These are phyloP conservation scores for Ceratothoa steindachneri DNA, from an alignment of 2,888 invertebrate genomes.

Conservation along the genomic window DNA sequence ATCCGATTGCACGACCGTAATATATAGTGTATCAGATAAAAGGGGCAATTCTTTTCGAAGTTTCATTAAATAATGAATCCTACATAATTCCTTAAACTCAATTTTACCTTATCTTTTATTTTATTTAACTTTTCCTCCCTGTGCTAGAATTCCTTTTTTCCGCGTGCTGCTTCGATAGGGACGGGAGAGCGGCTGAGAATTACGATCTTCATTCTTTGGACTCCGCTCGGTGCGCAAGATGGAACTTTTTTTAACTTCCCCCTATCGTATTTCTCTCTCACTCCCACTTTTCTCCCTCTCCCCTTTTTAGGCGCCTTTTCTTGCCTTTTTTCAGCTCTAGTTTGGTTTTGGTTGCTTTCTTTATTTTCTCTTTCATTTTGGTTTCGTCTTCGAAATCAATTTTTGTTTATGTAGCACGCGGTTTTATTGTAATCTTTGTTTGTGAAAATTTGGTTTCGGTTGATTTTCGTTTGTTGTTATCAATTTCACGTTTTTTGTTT, in stretches of 20 bases:
- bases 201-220: constrained; percentile 2
- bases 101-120: constrained; percentile 15
- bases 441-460: too few species aligned
- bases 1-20: neutral
- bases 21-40: constrained; percentile 9
- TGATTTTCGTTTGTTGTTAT: too few species aligned
- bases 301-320: neutral
- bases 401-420: neutral
- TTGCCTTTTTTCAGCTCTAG: too few species aligned
- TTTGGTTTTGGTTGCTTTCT: neutral
- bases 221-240: neutral
- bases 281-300: neutral
- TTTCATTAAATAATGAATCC: constrained; percentile 15
- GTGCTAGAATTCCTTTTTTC: neutral
- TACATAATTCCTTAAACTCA: constrained; percentile 12
- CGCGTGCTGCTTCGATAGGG: neutral
- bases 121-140: neutral
- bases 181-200: neutral
- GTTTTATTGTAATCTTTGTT: too few species aligned
- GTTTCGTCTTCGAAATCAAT: neutral
- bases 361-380: constrained; percentile 7
- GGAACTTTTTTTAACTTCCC: neutral
- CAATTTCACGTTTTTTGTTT: too few species aligned
- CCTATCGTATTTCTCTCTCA: neutral
- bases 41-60: neutral